Percentiles rank a stretch among this genome's conserved stretches.
Evolutionary conservation across 2,888 invertebrate genomes (phyloP).

Genomic region (Tiliacea citrago): DNA sequence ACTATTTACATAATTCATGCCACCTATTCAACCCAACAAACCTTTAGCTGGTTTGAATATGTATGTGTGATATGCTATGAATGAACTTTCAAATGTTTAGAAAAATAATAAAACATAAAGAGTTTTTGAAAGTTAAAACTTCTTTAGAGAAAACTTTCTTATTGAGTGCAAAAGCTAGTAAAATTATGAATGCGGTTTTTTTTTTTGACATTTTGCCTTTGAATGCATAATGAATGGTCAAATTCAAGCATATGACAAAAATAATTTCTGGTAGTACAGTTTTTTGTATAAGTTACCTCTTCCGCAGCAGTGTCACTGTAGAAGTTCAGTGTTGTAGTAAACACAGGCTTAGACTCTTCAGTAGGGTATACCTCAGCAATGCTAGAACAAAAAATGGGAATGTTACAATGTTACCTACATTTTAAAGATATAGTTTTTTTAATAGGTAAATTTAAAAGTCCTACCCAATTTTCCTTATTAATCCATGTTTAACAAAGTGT

Average conservation of each 20-base stretch:
- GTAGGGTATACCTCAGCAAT: constrained; percentile 81
- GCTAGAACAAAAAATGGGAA: constrained; percentile 70
- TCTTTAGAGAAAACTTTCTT: too few species aligned
- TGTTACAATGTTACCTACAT: not conserved
- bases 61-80: too few species aligned
- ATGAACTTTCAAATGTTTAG: not conserved
- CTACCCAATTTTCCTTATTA: constrained; percentile 82
- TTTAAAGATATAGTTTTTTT: not conserved
- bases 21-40: too few species aligned
- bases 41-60: not conserved
- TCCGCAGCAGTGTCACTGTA: constrained; percentile 76
- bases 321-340: constrained; percentile 82
- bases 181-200: too few species aligned
- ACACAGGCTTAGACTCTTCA: constrained; percentile 79
- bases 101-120: not conserved
- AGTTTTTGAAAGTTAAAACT: not conserved
- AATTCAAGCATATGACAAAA: not conserved
- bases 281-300: constrained; percentile 70
- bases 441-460: constrained; percentile 29
- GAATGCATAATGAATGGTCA: too few species aligned
- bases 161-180: too few species aligned
- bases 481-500: constrained; percentile 80
- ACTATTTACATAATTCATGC: not conserved
- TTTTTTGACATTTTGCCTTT: not conserved
- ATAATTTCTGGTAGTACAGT: not conserved